These are phyloP conservation scores for Zoanthus solanderi DNA, from an alignment of 92 coral and sea anemone genomes.

Conservation along the genomic window DNA sequence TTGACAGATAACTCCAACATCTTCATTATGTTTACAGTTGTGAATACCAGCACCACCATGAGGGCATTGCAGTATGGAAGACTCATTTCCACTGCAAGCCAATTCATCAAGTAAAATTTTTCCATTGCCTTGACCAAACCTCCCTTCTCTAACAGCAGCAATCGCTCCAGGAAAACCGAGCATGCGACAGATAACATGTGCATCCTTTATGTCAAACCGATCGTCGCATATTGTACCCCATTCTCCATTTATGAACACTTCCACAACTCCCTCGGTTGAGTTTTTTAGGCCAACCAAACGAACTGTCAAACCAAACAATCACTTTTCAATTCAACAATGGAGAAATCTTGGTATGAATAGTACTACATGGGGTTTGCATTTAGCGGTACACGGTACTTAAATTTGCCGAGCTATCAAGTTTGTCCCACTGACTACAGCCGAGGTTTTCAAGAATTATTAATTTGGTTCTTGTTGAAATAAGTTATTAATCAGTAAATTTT, in stretches of 20 bases:
- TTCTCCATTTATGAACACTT: background rate
- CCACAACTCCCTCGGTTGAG: conserved; percentile 9
- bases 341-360: too few species aligned
- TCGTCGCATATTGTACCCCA: conserved; percentile 32
- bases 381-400: too few species aligned
- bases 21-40: conserved; percentile 6
- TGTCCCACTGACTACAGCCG: too few species aligned
- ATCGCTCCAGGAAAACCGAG: conserved; percentile 33
- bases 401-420: too few species aligned
- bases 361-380: too few species aligned
- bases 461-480: too few species aligned
- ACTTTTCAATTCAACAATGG: too few species aligned
- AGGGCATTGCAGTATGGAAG: background rate
- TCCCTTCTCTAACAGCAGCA: conserved; percentile 4
- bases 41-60: background rate
- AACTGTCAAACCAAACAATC: background rate
- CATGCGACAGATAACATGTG: conserved; percentile 29
- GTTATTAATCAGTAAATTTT: too few species aligned
- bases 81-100: conserved; percentile 4
- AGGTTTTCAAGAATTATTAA: too few species aligned
- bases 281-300: conserved; percentile 2
- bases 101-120: conserved; percentile 9
- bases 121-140: background rate
- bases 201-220: conserved; percentile 1
- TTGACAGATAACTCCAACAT: conserved; percentile 9